Evolutionary conservation across 2,888 invertebrate species (phyloP).

Genomic region (Heteromyza rotundicornis): DNA sequence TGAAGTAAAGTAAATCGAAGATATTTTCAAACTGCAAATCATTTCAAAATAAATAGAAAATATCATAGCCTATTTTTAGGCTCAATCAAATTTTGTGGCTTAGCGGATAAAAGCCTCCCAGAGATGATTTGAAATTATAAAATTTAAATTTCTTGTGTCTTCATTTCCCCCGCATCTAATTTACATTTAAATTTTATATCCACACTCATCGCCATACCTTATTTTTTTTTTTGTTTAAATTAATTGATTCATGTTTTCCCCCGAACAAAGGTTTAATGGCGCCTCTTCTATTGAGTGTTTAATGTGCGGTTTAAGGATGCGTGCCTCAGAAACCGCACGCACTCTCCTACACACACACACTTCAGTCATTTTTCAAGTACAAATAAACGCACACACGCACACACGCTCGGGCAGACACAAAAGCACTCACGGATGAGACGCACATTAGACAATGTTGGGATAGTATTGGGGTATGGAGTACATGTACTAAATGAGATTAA

Average conservation of each 20-base stretch:
- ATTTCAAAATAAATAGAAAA: too few relatives aligned
- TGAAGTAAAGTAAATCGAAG: too few relatives aligned
- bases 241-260: conserved; percentile 8
- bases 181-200: too few relatives aligned
- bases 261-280: background rate
- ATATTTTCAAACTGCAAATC: too few relatives aligned
- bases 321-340: background rate
- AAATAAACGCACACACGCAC: conserved; percentile 3
- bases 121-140: background rate
- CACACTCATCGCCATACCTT: too few relatives aligned
- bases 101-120: background rate
- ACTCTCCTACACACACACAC: conserved; percentile 5
- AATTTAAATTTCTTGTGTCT: background rate
- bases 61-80: too few relatives aligned
- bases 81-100: background rate
- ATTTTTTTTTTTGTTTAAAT: background rate
- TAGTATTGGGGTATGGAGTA: background rate
- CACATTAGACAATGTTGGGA: background rate
- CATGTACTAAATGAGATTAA: conserved; percentile 18
- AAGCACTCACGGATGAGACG: background rate
- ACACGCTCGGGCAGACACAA: background rate
- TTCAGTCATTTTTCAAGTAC: too few relatives aligned
- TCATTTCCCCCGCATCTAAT: background rate
- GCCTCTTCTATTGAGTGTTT: background rate
- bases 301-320: background rate